A percentile compares a stretch with the other conserved stretches of the same genome.
Evolutionary conservation across 2,797 vertebrate species (phyloP).

Genomic region (Eurystomus glaucurus): DNA sequence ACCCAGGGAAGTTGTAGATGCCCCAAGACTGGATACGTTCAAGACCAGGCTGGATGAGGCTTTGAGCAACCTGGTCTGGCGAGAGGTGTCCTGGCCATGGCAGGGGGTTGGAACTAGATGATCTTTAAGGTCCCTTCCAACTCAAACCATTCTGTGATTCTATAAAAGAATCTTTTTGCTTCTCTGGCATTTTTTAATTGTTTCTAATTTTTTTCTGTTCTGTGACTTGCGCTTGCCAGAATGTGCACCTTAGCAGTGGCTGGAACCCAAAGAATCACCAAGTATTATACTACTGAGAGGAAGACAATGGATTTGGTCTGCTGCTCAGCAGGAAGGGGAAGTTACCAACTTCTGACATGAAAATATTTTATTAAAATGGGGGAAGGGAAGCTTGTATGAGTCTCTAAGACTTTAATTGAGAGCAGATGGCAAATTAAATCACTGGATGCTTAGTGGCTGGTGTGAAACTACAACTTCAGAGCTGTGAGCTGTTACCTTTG

Average conservation of each 20-base stretch:
- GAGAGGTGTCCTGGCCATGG: no score
- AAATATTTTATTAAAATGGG: constrained; percentile 41
- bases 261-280: not conserved
- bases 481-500: constrained; percentile 53
- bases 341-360: not conserved
- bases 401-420: constrained; percentile 32
- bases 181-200: not conserved
- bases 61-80: no score
- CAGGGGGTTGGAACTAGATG: no score
- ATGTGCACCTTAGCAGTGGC: not conserved
- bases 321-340: constrained; percentile 29
- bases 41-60: no score
- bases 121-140: no score
- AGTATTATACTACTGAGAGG: not conserved
- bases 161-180: not conserved
- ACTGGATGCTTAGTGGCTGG: constrained; percentile 10
- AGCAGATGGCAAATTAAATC: constrained; percentile 71
- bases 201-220: not conserved
- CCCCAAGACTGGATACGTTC: no score
- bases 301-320: not conserved
- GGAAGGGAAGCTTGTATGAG: constrained; percentile 4
- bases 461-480: constrained; percentile 59
- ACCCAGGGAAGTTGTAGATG: no score
- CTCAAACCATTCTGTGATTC: no score
- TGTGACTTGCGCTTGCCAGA: not conserved